Conservation (phyloP, 2,888 invertebrate species). For the Stenodema calcarata region DNA sequence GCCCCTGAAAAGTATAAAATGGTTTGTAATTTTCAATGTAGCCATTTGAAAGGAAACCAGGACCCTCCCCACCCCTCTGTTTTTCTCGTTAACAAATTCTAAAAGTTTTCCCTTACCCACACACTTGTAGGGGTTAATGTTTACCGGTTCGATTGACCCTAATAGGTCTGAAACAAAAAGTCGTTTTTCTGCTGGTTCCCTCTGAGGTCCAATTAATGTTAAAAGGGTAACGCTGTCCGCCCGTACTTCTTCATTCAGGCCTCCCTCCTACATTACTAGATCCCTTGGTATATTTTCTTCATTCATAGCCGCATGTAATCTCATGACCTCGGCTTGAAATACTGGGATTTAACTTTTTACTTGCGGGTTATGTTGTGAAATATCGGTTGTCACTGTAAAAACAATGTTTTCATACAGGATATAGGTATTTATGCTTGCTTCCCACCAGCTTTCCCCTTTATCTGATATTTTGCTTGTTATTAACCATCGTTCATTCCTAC, state of each 20-base stretch:
- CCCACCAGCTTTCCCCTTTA: no score
- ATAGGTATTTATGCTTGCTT: no score
- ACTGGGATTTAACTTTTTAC: not conserved
- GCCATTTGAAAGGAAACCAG: not conserved
- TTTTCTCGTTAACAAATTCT: conserved; percentile 3
- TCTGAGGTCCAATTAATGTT: conserved; percentile 10
- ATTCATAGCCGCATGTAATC: not conserved
- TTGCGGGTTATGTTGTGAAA: not conserved
- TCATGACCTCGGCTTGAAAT: not conserved
- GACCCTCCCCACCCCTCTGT: not conserved
- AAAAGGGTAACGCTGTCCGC: conserved; percentile 14
- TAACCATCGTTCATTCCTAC: no score
- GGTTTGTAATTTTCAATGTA: not conserved
- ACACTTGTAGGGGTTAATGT: conserved; percentile 14
- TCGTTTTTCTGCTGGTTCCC: not conserved
- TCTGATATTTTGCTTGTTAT: no score
- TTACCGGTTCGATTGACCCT: conserved; percentile 15
- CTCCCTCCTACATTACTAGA: not conserved
- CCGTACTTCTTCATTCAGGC: conserved; percentile 5
- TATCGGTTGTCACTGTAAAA: not conserved
- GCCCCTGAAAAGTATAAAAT: not conserved
- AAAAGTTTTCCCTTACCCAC: not conserved
- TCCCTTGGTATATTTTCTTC: not conserved
- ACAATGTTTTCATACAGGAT: not conserved
- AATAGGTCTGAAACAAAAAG: conserved; percentile 3